phyloP scores from a whole-genome alignment of 2,113 vertebrate genomes.

The Muntiacus reevesi region DNA sequence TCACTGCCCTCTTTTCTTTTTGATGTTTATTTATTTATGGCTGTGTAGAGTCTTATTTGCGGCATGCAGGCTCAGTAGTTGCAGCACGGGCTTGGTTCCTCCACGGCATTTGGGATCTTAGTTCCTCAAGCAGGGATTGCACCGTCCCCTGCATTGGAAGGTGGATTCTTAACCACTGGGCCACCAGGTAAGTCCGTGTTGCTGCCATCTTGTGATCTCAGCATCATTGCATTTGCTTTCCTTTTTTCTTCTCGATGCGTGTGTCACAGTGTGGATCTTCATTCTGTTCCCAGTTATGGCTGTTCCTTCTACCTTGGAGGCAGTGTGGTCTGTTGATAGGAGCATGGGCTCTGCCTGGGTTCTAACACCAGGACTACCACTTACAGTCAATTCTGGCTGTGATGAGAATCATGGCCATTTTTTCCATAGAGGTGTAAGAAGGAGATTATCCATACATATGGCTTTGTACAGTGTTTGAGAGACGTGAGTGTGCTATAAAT shows the following conservation, averaged over 20 bases:
- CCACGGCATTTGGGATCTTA: rapidly evolving
- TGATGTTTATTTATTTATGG: neutral
- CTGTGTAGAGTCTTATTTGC: neutral
- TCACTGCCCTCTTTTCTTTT: neutral
- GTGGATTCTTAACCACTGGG: neutral
- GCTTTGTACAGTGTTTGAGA: neutral
- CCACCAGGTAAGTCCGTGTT: neutral
- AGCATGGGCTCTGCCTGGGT: neutral
- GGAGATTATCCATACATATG: neutral
- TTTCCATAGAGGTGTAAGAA: neutral
- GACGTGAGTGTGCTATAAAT: neutral
- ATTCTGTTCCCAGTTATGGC: neutral
- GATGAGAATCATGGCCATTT: neutral
- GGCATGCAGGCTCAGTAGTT: neutral
- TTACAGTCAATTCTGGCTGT: neutral
- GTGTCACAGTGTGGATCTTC: neutral
- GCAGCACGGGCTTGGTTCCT: neutral
- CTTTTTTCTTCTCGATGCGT: neutral
- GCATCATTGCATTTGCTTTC: neutral
- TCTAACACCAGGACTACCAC: neutral
- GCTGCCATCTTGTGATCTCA: neutral
- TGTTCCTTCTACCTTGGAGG: neutral
- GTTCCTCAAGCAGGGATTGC: neutral
- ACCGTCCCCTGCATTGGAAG: neutral
- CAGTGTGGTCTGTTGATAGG: neutral